A percentile compares a stretch with the other conserved stretches of the same genome.
Conservation (phyloP, 2,797 vertebrate species). For the Coreius guichenoti region DNA sequence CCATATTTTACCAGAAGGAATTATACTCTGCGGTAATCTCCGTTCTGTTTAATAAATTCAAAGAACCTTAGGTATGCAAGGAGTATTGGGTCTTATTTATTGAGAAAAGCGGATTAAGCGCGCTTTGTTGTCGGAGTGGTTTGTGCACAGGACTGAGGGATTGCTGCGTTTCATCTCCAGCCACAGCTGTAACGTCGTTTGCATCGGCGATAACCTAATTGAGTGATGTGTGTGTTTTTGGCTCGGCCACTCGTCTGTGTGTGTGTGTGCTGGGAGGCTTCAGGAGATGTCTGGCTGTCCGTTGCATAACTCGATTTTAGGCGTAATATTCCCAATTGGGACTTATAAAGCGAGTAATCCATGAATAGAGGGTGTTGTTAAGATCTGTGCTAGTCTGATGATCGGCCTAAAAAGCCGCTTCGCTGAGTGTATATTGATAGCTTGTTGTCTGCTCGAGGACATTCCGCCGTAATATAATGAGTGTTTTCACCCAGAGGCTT, state of each 20-base stretch:
- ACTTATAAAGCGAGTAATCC: constrained; percentile 43
- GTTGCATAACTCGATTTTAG: constrained; percentile 56
- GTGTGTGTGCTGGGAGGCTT: constrained; percentile 20
- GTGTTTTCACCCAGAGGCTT: constrained; percentile 41
- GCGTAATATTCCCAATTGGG: constrained; percentile 52
- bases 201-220: constrained; percentile 59
- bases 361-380: constrained; percentile 50
- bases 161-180: constrained; percentile 54
- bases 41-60: constrained; percentile 42
- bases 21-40: constrained; percentile 45
- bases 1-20: constrained; percentile 29
- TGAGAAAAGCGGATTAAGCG: constrained; percentile 50
- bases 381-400: constrained; percentile 37
- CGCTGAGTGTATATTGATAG: constrained; percentile 52
- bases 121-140: constrained; percentile 45
- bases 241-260: neutral
- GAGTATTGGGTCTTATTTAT: constrained; percentile 48
- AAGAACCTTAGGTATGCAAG: constrained; percentile 49
- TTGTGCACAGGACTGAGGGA: constrained; percentile 36
- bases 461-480: constrained; percentile 59
- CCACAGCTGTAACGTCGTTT: constrained; percentile 59
- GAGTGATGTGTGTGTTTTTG: constrained; percentile 48
- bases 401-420: constrained; percentile 25
- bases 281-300: constrained; percentile 36
- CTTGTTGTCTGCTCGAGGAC: constrained; percentile 43